A percentile compares a stretch with the other conserved stretches of the same genome.
phyloP scores from a whole-genome alignment of 2,113 vertebrate species.

The Trinectes maculatus region DNA sequence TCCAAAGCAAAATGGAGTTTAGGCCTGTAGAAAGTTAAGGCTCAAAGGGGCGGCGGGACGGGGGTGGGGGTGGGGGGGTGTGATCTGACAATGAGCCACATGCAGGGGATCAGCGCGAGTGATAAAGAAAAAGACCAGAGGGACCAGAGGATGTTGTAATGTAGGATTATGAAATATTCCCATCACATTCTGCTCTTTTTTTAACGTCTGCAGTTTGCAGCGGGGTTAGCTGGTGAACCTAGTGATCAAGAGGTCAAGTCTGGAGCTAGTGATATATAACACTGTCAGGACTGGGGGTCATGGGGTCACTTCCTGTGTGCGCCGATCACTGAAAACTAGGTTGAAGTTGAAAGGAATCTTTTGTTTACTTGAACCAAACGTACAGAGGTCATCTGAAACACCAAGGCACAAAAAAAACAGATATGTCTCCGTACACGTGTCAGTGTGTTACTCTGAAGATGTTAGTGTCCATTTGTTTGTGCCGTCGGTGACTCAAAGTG shows the following conservation, averaged over 20 bases:
- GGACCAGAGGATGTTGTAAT: conserved; percentile 6
- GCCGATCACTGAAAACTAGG: conserved; percentile 4
- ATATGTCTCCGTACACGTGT: not conserved
- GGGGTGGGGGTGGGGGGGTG: not conserved
- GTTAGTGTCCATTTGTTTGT: not conserved
- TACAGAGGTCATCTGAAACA: not conserved
- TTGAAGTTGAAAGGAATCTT: conserved; percentile 28
- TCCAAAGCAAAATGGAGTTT: conserved; percentile 28
- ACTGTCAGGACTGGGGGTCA: conserved; percentile 39
- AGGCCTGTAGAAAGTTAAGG: conserved; percentile 8
- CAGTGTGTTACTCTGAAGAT: not conserved
- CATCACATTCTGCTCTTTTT: conserved; percentile 13
- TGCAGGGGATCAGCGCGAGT: conserved; percentile 58
- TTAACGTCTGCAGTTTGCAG: conserved; percentile 34
- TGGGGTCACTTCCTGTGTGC: conserved; percentile 39
- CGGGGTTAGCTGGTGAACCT: conserved; percentile 5
- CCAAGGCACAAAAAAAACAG: not conserved
- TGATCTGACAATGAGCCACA: conserved; percentile 8
- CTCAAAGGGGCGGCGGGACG: too few relatives aligned
- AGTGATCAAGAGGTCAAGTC: conserved; percentile 2
- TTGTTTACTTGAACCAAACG: not conserved
- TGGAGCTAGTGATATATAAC: conserved; percentile 42
- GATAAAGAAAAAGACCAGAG: conserved; percentile 67
- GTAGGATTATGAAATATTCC: not conserved
- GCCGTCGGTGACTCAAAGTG: not conserved